Base-by-base conservation (phyloP, 2,888 invertebrate species). In the Idaea aversata region DNA sequence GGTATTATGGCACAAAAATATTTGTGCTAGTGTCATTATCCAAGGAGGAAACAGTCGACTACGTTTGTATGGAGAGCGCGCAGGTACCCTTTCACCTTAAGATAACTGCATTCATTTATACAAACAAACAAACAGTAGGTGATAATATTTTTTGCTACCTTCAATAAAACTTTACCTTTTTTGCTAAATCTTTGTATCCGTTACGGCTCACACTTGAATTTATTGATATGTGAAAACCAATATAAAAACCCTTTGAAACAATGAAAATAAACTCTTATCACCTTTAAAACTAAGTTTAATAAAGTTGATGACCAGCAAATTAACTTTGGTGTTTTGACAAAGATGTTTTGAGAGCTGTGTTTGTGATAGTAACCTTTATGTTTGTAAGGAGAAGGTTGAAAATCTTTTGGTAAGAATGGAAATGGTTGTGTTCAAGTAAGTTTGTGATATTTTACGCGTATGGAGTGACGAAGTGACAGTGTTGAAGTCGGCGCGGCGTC, bases 391-490 rank as follows among this genome's bases (percentile, higher is more conserved):
- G 75, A 79, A 69, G 62, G 78, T 74, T 72, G 36, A 66, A 36
- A 68, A 68, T 79, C 36, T 60, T 63, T 60, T 68, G 67, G 34
- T 34, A 63, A 57, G 15, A 25, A 68, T 59, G 60, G 4, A 62
- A 5, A 5, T 16, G 63, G 63, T 35, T 70, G 70, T 65, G 62
- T 67, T 63, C 58, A 58, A 64, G 64, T 73, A 70, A 68, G 70
- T 76, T 80, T 73, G 79, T 74, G 69, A 70, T 75, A 75, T 76
- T 78, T 79, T 77, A 80, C 82, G 77, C 77, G 80, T 82, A 84
- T 82, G 84, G 88, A 84, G 88, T 90, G 90, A 89, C 87, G 86
- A 83, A 80, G 84, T 85, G 91, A 90, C 91, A 86, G 84, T 84
- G 85, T 84, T 80, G 80, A 79, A 83, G 87, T 84, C 90, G 90